Conservation (phyloP, 2,888 invertebrate genomes). For the Empis stercorea region DNA sequence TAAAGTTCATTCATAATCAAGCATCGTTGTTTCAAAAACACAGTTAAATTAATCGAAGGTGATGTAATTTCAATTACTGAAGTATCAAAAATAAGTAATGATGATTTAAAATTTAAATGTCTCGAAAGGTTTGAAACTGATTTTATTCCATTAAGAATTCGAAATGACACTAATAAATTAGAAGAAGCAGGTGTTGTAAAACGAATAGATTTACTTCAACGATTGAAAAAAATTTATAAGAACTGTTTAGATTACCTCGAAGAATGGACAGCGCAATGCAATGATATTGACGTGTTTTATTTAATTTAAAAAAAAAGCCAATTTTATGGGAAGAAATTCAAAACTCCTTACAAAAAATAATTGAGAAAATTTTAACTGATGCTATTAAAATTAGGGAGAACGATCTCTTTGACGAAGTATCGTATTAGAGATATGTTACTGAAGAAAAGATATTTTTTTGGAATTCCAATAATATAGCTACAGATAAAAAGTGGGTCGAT, state of each 20-base stretch:
- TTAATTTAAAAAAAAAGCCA: background rate
- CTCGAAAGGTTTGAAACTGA: background rate
- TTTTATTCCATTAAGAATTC: background rate
- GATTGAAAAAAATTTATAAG: background rate
- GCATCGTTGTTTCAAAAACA: no score
- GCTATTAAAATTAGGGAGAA: background rate
- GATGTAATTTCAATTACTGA: background rate
- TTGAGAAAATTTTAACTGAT: background rate
- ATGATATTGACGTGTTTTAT: background rate
- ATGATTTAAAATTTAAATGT: constrained; percentile 1
- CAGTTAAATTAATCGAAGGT: background rate
- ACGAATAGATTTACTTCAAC: background rate
- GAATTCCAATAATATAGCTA: background rate
- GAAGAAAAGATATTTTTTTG: background rate
- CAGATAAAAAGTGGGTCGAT: background rate
- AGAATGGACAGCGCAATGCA: background rate
- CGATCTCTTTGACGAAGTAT: background rate
- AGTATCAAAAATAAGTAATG: background rate
- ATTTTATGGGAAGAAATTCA: background rate
- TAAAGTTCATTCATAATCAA: no score
- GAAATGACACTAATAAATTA: background rate
- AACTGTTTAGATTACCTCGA: background rate
- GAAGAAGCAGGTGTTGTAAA: background rate
- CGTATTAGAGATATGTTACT: background rate
- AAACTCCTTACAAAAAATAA: background rate